Evolutionary conservation across 2,888 invertebrate genomes (phyloP), one percentile per base, ranked within the genome.

Genomic region (Bombyx huttoni): DNA sequence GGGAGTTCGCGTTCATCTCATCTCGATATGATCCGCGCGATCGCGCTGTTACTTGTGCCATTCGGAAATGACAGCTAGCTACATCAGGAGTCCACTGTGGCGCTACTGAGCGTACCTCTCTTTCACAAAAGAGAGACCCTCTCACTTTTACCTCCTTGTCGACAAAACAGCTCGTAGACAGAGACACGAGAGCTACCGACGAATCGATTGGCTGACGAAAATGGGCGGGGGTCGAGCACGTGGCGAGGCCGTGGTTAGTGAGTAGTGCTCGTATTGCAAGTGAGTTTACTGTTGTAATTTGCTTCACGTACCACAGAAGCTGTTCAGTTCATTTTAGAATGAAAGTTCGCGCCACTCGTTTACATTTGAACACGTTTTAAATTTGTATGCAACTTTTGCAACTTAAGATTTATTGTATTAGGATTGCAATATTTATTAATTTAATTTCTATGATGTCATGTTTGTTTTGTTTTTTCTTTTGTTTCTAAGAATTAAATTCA

Each of bases 141-240:
- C 70, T 67, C 63, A 68, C 69, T 70, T 70, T 65, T 67, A 65
- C 54, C 40, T 63, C 69, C 62, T 62, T 62, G 78, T 83, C 83
- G 86, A 75, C 81, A 85, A 84, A 84, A 65, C 79, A 83, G 84
- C 59, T 56, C 54, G 54, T 55, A 61, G 77, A 86, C 66, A 64
- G 81, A 77, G 85, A 86, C 68, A 65, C 67, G 63, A 54, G 63
- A 80, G 57, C 64, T 70, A 56, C 69, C 68, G 56, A 76, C 57
- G 70, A 81, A 85, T 85, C 86, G 86, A 87, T 88, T 88, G 87
- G 87, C 70, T 70, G 75, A 61, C 65, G 57, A 65, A 78, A 84
- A 78, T 77, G 81, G 87, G 87, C 80, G 86, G 84, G 79, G 71
- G 70, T 57, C 57, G 66, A 86, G 78, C 87, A 87, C 87, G 86